A percentile compares a stretch with the other conserved stretches of the same genome.
These are phyloP conservation scores for Augochlorella aurata DNA, from an alignment of 2,888 invertebrate genomes.

Conservation along the genomic window DNA sequence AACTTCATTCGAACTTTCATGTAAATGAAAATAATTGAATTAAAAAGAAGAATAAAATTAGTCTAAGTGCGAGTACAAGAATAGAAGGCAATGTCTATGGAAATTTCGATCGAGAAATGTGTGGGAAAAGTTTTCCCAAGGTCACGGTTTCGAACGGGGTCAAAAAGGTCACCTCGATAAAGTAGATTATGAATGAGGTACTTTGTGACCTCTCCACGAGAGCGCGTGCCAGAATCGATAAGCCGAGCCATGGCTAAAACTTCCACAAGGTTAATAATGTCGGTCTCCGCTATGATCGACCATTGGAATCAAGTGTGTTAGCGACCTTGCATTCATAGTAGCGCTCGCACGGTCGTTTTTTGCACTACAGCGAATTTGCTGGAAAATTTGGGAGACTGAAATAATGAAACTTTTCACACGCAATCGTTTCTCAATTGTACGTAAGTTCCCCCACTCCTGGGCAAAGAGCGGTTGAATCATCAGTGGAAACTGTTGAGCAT, in stretches of 20 bases:
- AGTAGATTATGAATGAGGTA: conserved; percentile 23
- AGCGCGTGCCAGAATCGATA: conserved; percentile 49
- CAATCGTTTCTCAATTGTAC: neutral
- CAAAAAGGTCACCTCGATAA: conserved; percentile 34
- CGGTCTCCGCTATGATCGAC: conserved; percentile 8
- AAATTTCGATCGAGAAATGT: neutral
- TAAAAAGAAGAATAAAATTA: neutral
- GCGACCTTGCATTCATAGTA: conserved; percentile 27
- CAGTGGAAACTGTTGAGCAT: neutral
- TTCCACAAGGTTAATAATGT: conserved; percentile 38
- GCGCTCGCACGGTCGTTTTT: conserved; percentile 3
- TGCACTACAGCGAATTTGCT: conserved; percentile 7
- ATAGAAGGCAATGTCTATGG: neutral
- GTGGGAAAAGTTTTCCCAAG: neutral
- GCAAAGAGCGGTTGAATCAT: neutral
- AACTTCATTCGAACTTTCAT: neutral
- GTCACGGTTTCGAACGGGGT: neutral
- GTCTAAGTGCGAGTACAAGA: neutral
- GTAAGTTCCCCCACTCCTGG: neutral
- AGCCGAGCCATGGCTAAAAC: conserved; percentile 29
- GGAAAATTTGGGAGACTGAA: conserved; percentile 7
- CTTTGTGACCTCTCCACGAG: conserved; percentile 32
- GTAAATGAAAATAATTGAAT: neutral
- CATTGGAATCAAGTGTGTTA: conserved; percentile 22
- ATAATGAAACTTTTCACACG: conserved; percentile 2